These are phyloP conservation scores for Odontesthes bonariensis DNA, from an alignment of 2,113 vertebrate genomes.

Conservation along the genomic window DNA sequence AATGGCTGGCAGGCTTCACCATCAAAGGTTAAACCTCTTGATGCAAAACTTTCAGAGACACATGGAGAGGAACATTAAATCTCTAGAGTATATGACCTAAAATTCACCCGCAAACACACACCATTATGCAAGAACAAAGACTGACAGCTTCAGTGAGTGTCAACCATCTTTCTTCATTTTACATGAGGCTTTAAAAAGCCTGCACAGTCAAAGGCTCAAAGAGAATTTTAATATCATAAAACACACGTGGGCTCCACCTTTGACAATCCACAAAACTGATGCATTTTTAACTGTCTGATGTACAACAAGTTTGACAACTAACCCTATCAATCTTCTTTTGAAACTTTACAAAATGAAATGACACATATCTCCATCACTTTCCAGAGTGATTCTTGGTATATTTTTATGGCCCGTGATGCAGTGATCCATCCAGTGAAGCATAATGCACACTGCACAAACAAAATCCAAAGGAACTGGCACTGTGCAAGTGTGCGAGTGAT, in stretches of 20 bases:
- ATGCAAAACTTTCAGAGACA: slow-evolving; percentile 23
- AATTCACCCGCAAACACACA: slow-evolving; percentile 8
- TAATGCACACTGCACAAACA: slow-evolving; percentile 32
- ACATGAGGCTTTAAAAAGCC: slow-evolving; percentile 50
- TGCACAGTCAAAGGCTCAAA: slow-evolving; percentile 57
- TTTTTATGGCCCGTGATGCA: slow-evolving; percentile 23
- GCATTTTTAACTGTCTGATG: slow-evolving; percentile 22
- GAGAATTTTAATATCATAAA: slow-evolving; percentile 46
- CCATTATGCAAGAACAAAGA: slow-evolving; percentile 8
- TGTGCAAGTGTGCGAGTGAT: slow-evolving; percentile 11
- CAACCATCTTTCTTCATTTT: slow-evolving; percentile 61
- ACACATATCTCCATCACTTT: slow-evolving; percentile 11
- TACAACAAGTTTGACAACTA: slow-evolving; percentile 5
- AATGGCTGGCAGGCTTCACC: slow-evolving; percentile 58
- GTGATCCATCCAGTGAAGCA: slow-evolving; percentile 28
- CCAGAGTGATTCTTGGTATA: slow-evolving; percentile 19
- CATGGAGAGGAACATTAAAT: slow-evolving; percentile 46
- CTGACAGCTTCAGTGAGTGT: slow-evolving; percentile 35
- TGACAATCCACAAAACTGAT: slow-evolving; percentile 1
- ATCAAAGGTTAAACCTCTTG: slow-evolving; percentile 47
- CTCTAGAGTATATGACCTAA: slow-evolving; percentile 10
- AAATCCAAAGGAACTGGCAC: slow-evolving; percentile 8
- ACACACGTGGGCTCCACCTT: slow-evolving; percentile 16
- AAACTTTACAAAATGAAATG: not conserved
- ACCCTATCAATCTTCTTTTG: slow-evolving; percentile 6